Evolutionary conservation across 2,797 vertebrate species (phyloP).

Genomic region (Gila robusta): DNA sequence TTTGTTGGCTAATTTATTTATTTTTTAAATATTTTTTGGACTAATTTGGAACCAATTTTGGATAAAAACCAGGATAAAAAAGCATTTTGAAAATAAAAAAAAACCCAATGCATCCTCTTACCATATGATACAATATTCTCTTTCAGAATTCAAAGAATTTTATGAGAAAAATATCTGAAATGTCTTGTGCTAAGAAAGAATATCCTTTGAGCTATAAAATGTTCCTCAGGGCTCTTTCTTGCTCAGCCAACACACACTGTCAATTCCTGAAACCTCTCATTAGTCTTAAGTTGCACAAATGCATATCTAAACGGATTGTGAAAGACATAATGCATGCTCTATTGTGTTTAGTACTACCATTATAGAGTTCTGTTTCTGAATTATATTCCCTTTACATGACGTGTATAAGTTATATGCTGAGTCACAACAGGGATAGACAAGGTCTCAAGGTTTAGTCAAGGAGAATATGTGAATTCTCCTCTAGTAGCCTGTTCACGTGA

Average conservation of each 20-base stretch:
- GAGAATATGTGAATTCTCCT: slow-evolving; percentile 26
- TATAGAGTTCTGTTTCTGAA: neutral
- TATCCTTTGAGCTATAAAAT: neutral
- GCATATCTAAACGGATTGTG: slow-evolving; percentile 20
- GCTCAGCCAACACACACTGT: slow-evolving; percentile 26
- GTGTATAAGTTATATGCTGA: slow-evolving; percentile 15
- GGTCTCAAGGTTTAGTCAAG: slow-evolving; percentile 41
- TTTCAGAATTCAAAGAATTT: neutral
- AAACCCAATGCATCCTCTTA: neutral
- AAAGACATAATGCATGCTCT: slow-evolving; percentile 4
- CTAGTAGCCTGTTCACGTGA: neutral
- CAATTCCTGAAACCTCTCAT: slow-evolving; percentile 51
- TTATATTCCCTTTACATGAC: neutral
- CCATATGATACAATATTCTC: neutral
- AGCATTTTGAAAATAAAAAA: neutral
- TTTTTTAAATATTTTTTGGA: neutral
- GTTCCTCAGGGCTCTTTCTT: slow-evolving; percentile 36
- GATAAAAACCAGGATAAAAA: neutral
- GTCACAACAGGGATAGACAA: slow-evolving; percentile 42
- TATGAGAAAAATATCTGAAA: neutral
- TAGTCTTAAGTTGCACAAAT: slow-evolving; percentile 37
- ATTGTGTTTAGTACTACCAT: slow-evolving; percentile 7
- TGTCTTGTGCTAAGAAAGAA: neutral
- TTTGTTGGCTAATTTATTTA: neutral
- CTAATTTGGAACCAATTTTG: neutral